A percentile compares a stretch with the other conserved stretches of the same genome.
phyloP scores from a whole-genome alignment of 2,797 vertebrate genomes.

The Toxotes lorentzi region DNA sequence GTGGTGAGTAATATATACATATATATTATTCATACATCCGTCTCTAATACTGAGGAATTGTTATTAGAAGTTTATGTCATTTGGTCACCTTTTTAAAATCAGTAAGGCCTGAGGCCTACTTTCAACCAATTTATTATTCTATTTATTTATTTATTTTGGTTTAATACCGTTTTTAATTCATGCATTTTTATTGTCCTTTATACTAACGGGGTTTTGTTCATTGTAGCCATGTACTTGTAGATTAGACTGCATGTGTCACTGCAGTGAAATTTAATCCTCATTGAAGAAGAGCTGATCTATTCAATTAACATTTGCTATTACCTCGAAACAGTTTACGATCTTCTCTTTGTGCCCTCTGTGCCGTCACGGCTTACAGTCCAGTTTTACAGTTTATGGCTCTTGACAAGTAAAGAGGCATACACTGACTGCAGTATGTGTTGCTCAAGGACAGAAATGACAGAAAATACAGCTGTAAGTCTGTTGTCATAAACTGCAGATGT shows the following conservation, averaged over 20 bases:
- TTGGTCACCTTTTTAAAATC: not conserved
- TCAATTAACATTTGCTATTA: slow-evolving; percentile 30
- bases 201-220: slow-evolving; percentile 39
- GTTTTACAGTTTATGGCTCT: not conserved
- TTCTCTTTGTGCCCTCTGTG: not conserved
- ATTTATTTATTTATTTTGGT: not conserved
- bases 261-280: slow-evolving; percentile 26
- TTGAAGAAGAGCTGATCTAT: slow-evolving; percentile 22
- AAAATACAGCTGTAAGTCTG: slow-evolving; percentile 10
- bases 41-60: not conserved
- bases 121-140: slow-evolving; percentile 11
- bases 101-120: slow-evolving; percentile 25
- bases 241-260: slow-evolving; percentile 53
- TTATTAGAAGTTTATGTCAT: not conserved
- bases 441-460: slow-evolving; percentile 3
- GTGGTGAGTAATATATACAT: slow-evolving; percentile 85
- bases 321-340: not conserved
- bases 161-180: not conserved
- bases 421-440: slow-evolving; percentile 25
- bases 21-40: not conserved
- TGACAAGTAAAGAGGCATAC: slow-evolving; percentile 1
- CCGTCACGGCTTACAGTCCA: not conserved
- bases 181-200: not conserved
- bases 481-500: slow-evolving; percentile 4
- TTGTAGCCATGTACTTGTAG: slow-evolving; percentile 35